Evolutionary conservation across 2,113 vertebrate genomes (phyloP).

Genomic region (Sigmodon hispidus): DNA sequence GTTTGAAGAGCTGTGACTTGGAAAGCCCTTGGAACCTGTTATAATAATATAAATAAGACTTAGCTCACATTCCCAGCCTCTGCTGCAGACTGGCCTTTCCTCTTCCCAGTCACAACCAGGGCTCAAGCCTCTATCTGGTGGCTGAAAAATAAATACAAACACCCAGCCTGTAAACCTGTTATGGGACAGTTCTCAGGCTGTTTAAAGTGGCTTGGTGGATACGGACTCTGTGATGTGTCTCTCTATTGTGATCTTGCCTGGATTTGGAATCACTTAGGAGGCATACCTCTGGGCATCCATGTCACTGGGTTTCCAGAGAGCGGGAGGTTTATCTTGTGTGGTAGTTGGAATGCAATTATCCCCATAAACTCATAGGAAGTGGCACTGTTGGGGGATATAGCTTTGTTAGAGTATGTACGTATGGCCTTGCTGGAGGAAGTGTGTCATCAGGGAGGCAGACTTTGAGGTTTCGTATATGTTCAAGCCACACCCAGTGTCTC

Average conservation of each 20-base stretch:
- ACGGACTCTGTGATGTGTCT: not conserved
- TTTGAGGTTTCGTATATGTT: not conserved
- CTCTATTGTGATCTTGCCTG: not conserved
- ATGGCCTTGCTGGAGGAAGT: not conserved
- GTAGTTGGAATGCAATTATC: not conserved
- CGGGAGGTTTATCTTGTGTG: not conserved
- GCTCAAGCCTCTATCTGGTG: not conserved
- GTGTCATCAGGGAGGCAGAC: too few relatives aligned
- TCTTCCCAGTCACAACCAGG: not conserved
- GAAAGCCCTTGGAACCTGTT: slow-evolving; percentile 63
- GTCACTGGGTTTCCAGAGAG: not conserved
- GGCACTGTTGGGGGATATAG: not conserved
- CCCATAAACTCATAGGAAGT: not conserved
- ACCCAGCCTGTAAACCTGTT: not conserved
- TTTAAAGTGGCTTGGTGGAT: not conserved
- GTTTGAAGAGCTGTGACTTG: slow-evolving; percentile 72
- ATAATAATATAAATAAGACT: slow-evolving; percentile 17
- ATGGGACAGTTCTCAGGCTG: not conserved
- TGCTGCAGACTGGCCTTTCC: not conserved
- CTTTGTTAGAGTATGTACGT: not conserved
- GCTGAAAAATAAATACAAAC: not conserved
- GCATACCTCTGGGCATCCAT: not conserved
- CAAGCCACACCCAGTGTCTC: not conserved
- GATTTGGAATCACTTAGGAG: not conserved
- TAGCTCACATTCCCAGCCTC: not conserved